Percentiles rank a stretch among this genome's conserved stretches.
phyloP scores from a whole-genome alignment of 2,888 invertebrate species.

The Ypsolopha scabrella region DNA sequence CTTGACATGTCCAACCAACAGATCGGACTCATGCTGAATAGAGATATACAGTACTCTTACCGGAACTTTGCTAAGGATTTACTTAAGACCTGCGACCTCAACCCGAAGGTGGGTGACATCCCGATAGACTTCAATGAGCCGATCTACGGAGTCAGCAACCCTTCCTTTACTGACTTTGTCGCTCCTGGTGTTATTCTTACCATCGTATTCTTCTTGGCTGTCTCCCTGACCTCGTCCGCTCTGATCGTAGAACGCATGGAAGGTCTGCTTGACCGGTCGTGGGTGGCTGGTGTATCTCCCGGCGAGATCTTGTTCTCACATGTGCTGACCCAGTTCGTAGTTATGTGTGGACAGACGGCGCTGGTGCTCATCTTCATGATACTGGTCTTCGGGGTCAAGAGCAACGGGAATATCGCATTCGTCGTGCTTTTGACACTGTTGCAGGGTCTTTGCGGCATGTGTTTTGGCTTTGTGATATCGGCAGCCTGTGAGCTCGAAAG shows the following conservation, averaged over 20 bases:
- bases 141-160: conserved; percentile 88
- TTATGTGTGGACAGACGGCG: conserved; percentile 94
- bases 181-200: conserved; percentile 95
- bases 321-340: conserved; percentile 93
- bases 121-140: conserved; percentile 93
- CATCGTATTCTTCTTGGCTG: conserved; percentile 96
- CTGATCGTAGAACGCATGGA: conserved; percentile 92
- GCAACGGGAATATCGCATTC: conserved; percentile 87
- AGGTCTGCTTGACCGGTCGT: conserved; percentile 90
- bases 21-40: conserved; percentile 89
- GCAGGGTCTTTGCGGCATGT: conserved; percentile 96
- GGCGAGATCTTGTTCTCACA: conserved; percentile 94
- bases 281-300: conserved; percentile 94
- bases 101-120: conserved; percentile 88
- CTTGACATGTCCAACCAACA: conserved; percentile 97
- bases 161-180: conserved; percentile 97
- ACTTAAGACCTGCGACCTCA: conserved; percentile 79
- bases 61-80: conserved; percentile 85
- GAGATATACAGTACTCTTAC: conserved; percentile 88
- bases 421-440: conserved; percentile 88
- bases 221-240: conserved; percentile 92
- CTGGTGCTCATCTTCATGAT: conserved; percentile 93
- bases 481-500: conserved; percentile 92
- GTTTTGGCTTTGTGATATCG: conserved; percentile 95
- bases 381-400: conserved; percentile 89